Evolutionary conservation across 2,797 vertebrate species (phyloP), one percentile per base, ranked within the genome.

Genomic region (Thripadectes ignobilis): DNA sequence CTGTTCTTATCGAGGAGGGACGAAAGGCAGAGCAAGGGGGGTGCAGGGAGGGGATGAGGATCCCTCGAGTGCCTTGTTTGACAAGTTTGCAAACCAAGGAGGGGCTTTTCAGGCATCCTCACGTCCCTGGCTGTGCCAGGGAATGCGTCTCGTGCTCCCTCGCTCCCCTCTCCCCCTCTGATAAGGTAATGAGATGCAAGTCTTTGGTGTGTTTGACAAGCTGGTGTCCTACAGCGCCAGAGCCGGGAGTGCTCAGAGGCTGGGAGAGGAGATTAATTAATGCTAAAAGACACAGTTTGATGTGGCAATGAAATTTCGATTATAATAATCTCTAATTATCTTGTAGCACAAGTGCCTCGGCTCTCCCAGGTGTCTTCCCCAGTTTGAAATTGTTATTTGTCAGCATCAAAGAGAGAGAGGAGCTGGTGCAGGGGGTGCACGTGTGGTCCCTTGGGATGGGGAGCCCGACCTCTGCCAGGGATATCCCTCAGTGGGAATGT

Each of bases 311-410:
- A 97, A 97, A 98, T 97, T 97, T 97, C 95, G 92, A 97, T 98
- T 98, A 98, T 98, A 97, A 97, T 98, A 97, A 98, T 98, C 97
- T 98, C 97, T 98, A 98, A 98, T 98, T 98, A 98, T 98, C 97
- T 98, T 97, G 97, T 97, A 97, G 95, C 95, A 93, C 43, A 86
- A 98, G 97, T 43, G 73, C 94, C 94, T 95, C 18, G 46, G 89
- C 93, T 97, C 96, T 97, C 97, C 97, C 97, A 97, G 97, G 97
- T 98, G 95, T 49, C 97, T 98, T 96, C 95, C 94, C 69, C 94
- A 76, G 92, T 94, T 95, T 86, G 88, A 96, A 97, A 97, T 92
- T 89, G 92, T 95, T 95, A 62, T 96, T 96, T 96, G 92, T 83
- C 39, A 1, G 85, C 92, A 65, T 88, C 92, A 84, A 92, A 92